phyloP scores from a whole-genome alignment of 2,797 vertebrate species.

The Schizopygopsis pylzovi region DNA sequence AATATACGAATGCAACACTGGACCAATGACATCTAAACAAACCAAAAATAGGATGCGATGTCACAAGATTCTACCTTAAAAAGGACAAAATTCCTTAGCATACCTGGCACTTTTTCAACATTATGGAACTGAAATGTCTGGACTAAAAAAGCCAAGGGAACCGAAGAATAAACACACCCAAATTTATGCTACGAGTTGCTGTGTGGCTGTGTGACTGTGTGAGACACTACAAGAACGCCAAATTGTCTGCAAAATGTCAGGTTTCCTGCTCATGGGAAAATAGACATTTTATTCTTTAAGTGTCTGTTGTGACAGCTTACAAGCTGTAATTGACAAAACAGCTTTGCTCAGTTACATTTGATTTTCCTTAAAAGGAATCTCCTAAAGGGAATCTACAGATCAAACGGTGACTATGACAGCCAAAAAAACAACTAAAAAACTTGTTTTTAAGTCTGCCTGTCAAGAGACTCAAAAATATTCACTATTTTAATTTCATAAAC shows the following conservation, averaged over 20 bases:
- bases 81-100: not conserved
- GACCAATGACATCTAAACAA: not conserved
- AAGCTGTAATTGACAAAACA: constrained; percentile 40
- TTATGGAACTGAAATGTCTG: not conserved
- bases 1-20: not conserved
- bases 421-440: not conserved
- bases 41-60: not conserved
- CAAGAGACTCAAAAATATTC: constrained; percentile 1
- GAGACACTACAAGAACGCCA: not conserved
- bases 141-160: not conserved
- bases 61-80: not conserved
- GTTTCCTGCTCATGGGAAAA: constrained; percentile 24
- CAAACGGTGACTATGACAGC: not conserved
- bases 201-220: not conserved
- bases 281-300: constrained; percentile 21
- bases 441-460: constrained; percentile 17
- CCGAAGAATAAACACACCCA: not conserved
- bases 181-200: not conserved
- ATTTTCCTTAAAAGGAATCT: constrained; percentile 26
- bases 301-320: constrained; percentile 30
- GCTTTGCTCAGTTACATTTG: constrained; percentile 28
- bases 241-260: not conserved
- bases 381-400: constrained; percentile 20
- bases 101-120: not conserved
- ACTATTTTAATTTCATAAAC: not conserved